These are phyloP conservation scores for Ditylenchus dipsaci DNA, from an alignment of 1,140 invertebrate genomes.

Conservation along the genomic window DNA sequence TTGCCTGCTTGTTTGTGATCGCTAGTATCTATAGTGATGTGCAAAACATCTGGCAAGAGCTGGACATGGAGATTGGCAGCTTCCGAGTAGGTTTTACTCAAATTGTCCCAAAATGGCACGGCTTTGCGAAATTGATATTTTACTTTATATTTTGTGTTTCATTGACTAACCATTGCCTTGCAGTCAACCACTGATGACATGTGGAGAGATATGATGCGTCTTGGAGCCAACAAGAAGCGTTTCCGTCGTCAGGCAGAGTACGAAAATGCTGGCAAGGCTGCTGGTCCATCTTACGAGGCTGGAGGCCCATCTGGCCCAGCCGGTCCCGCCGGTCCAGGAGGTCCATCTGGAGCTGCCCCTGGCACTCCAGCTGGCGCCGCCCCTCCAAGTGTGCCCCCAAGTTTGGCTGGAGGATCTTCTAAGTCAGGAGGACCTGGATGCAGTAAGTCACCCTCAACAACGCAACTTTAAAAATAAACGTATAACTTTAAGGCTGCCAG, in stretches of 20 bases:
- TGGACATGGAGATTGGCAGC: slow-evolving; percentile 49
- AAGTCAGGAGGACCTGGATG: slow-evolving; percentile 30
- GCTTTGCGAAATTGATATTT: too few relatives aligned
- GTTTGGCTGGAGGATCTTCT: slow-evolving; percentile 5
- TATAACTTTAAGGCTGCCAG: slow-evolving; percentile 29
- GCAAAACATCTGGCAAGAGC: slow-evolving; percentile 50
- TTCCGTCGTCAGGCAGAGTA: slow-evolving; percentile 42
- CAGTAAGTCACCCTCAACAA: slow-evolving; percentile 14
- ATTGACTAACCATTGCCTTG: neutral
- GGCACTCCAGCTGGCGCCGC: slow-evolving; percentile 31
- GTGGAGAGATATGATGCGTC: slow-evolving; percentile 48
- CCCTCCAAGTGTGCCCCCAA: slow-evolving; percentile 44
- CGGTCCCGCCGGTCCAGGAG: slow-evolving; percentile 1
- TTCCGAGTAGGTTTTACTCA: slow-evolving; percentile 34
- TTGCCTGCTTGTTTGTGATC: slow-evolving; percentile 48
- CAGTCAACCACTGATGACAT: slow-evolving; percentile 52
- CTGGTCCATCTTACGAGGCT: slow-evolving; percentile 10
- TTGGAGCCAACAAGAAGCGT: slow-evolving; percentile 27
- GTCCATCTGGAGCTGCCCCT: slow-evolving; percentile 5
- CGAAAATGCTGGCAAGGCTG: slow-evolving; percentile 15
- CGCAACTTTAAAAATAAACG: neutral
- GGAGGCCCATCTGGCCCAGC: slow-evolving; percentile 18
- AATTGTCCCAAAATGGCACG: too few relatives aligned
- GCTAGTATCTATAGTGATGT: slow-evolving; percentile 52
- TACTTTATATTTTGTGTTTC: too few relatives aligned